Conservation (phyloP, 1,140 invertebrate species). For the Saccostrea echinata region DNA sequence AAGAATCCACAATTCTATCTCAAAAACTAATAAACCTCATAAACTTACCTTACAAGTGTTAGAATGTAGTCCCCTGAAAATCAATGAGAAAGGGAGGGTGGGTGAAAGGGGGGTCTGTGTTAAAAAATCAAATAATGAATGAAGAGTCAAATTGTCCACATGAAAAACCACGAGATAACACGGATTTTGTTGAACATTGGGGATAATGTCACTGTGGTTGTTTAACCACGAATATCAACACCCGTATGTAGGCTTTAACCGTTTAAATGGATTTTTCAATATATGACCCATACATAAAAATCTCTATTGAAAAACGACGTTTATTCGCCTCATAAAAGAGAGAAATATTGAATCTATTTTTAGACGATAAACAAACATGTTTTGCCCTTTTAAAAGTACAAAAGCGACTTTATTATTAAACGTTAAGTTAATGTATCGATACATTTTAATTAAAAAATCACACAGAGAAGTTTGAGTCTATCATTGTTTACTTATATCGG, state of each 20-base stretch:
- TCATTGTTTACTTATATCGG: background rate
- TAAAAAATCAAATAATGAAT: background rate
- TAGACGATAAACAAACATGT: conserved; percentile 7
- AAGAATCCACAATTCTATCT: too few relatives aligned
- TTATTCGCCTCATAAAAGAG: background rate
- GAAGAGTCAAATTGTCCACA: too few relatives aligned
- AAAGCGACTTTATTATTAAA: background rate
- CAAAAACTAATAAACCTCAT: too few relatives aligned
- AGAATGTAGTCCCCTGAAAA: background rate
- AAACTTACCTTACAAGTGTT: too few relatives aligned
- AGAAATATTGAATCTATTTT: background rate
- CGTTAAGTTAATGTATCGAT: background rate
- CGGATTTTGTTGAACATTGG: background rate
- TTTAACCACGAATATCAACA: background rate
- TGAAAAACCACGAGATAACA: too few relatives aligned
- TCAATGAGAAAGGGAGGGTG: background rate
- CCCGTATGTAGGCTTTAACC: background rate
- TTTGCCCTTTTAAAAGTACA: background rate
- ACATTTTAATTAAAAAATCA: background rate
- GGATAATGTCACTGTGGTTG: background rate
- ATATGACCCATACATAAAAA: background rate
- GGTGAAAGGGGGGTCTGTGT: too few relatives aligned
- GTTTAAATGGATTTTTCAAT: background rate
- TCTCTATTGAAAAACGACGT: background rate
- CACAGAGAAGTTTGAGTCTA: background rate